Evolutionary conservation across 2,888 invertebrate species (phyloP).

Genomic region (Xanthia togata): DNA sequence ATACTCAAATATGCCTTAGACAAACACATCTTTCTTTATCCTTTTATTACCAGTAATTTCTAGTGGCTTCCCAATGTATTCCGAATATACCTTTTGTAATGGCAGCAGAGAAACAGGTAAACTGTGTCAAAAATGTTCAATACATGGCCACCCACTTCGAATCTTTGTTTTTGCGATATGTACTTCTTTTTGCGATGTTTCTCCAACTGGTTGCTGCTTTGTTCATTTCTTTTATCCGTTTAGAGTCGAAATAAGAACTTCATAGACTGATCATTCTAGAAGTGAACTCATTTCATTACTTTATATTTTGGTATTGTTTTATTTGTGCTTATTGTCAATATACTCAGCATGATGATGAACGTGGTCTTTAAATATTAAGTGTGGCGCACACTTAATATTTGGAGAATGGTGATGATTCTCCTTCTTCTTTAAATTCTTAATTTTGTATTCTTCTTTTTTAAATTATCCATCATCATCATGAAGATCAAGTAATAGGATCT

Average conservation of each 20-base stretch:
- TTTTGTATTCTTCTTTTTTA: too few relatives aligned
- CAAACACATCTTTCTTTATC: slow-evolving; percentile 23
- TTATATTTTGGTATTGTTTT: neutral
- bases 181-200: slow-evolving; percentile 46
- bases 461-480: neutral
- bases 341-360: neutral
- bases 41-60: slow-evolving; percentile 44
- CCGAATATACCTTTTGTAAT: slow-evolving; percentile 38
- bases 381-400: too few relatives aligned
- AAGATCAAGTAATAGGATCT: too few relatives aligned
- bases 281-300: slow-evolving; percentile 15
- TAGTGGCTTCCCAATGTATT: slow-evolving; percentile 12
- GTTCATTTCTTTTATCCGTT: slow-evolving; percentile 40
- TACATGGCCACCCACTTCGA: slow-evolving; percentile 16
- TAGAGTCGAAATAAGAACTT: slow-evolving; percentile 21
- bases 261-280: slow-evolving; percentile 15
- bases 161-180: slow-evolving; percentile 51
- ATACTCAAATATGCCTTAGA: slow-evolving; percentile 31
- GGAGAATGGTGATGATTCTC: too few relatives aligned
- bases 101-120: slow-evolving; percentile 45
- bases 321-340: neutral
- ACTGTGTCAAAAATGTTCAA: slow-evolving; percentile 61
- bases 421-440: too few relatives aligned
- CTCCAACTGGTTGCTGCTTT: slow-evolving; percentile 28
- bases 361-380: neutral